Conservation (phyloP, 2,888 invertebrate genomes). For the Polyommatus iphigenia region DNA sequence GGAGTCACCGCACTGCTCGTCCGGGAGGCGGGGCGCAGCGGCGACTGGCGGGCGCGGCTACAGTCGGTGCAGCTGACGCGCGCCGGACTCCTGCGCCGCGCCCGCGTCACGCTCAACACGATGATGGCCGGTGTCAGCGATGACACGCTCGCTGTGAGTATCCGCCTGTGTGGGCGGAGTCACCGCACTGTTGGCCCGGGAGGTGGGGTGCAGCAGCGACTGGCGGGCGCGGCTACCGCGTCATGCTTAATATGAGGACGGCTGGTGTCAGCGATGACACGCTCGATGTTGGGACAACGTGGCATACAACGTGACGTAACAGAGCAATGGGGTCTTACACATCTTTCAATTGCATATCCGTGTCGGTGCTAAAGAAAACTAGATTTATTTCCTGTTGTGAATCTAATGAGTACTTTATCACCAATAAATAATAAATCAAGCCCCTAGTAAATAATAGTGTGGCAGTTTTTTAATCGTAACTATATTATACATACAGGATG, state of each 20-base stretch:
- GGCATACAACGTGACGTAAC: too few species aligned
- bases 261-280: constrained; percentile 38
- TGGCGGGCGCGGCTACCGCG: constrained; percentile 53
- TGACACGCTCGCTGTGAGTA: constrained; percentile 37
- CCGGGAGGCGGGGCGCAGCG: constrained; percentile 49
- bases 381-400: too few species aligned
- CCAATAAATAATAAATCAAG: too few species aligned
- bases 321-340: too few species aligned
- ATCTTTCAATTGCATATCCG: too few species aligned
- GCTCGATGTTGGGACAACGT: constrained; percentile 1
- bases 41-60: constrained; percentile 51
- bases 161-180: constrained; percentile 43
- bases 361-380: too few species aligned
- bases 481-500: too few species aligned
- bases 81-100: constrained; percentile 57
- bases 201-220: constrained; percentile 47
- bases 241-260: constrained; percentile 46
- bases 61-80: constrained; percentile 58
- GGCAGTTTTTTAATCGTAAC: too few species aligned
- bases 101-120: constrained; percentile 50
- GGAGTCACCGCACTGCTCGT: constrained; percentile 48
- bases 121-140: constrained; percentile 37
- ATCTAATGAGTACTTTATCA: too few species aligned
- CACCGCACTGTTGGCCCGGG: constrained; percentile 51
- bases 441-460: too few species aligned